These are phyloP conservation scores for Drosophila monieri DNA, from an alignment of 2,888 invertebrate species.

Conservation along the genomic window DNA sequence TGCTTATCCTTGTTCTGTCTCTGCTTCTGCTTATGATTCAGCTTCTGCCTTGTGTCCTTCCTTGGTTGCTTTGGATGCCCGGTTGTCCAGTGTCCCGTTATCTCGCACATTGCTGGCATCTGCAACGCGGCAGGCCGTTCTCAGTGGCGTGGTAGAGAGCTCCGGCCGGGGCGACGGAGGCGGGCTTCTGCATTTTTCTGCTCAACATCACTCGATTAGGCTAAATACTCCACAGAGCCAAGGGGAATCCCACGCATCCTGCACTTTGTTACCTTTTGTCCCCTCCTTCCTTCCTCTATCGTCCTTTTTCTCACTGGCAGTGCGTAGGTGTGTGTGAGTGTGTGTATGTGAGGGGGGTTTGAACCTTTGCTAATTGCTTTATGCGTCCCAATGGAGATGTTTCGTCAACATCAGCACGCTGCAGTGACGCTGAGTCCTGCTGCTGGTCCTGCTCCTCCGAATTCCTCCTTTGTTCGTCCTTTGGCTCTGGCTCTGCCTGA, in stretches of 20 bases:
- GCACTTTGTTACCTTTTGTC: slow-evolving; percentile 5
- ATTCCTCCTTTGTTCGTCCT: slow-evolving; percentile 12
- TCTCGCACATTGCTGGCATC: slow-evolving; percentile 62
- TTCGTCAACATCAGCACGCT: slow-evolving; percentile 70
- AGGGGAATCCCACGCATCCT: slow-evolving; percentile 42
- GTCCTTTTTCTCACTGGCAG: slow-evolving; percentile 39
- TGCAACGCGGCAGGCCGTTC: slow-evolving; percentile 35
- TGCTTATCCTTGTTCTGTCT: slow-evolving; percentile 34
- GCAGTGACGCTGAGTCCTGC: slow-evolving; percentile 39
- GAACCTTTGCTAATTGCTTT: slow-evolving; percentile 77
- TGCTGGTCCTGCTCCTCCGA: slow-evolving; percentile 14
- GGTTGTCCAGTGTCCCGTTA: slow-evolving; percentile 40
- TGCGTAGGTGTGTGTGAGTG: slow-evolving; percentile 5
- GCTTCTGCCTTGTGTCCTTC: slow-evolving; percentile 21
- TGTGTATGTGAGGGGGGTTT: slow-evolving; percentile 30
- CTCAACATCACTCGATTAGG: slow-evolving; percentile 53
- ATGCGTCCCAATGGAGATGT: slow-evolving; percentile 73
- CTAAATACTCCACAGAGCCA: slow-evolving; percentile 58
- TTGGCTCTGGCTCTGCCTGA: slow-evolving; percentile 26
- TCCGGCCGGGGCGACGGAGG: neutral
- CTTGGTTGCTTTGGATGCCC: slow-evolving; percentile 21
- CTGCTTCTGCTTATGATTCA: slow-evolving; percentile 38
- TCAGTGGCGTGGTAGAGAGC: neutral
- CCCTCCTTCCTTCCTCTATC: neutral
- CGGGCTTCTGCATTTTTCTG: slow-evolving; percentile 38